phyloP scores from a whole-genome alignment of 2,888 invertebrate species.

The Idaea aversata region DNA sequence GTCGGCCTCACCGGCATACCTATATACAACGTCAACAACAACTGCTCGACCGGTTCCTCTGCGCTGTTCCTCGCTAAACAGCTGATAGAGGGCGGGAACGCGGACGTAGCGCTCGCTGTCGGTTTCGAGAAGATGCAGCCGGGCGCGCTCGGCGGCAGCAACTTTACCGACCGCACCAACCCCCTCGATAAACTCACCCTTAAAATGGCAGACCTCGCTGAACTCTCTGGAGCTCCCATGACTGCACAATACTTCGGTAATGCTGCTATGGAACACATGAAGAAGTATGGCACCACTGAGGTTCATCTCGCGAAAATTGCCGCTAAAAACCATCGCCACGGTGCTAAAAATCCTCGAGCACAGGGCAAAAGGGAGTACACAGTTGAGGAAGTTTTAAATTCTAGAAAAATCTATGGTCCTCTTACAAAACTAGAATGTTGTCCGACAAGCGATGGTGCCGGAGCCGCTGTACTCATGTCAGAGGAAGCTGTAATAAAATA shows the following conservation, averaged over 20 bases:
- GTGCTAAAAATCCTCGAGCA: constrained; percentile 97
- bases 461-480: constrained; percentile 94
- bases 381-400: constrained; percentile 92
- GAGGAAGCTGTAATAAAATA: constrained; percentile 94
- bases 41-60: constrained; percentile 97
- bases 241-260: constrained; percentile 98
- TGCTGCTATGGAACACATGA: constrained; percentile 97
- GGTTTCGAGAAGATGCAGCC: constrained; percentile 99
- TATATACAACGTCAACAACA: constrained; percentile 98
- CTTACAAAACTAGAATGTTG: constrained; percentile 98
- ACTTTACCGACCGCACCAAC: constrained; percentile 90
- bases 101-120: constrained; percentile 93
- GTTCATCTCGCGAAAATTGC: constrained; percentile 99
- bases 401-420: constrained; percentile 94
- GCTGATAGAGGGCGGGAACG: constrained; percentile 92
- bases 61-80: constrained; percentile 95
- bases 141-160: constrained; percentile 89
- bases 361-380: constrained; percentile 96
- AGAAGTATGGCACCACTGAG: constrained; percentile 95
- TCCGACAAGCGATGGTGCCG: constrained; percentile 99
- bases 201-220: constrained; percentile 90
- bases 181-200: constrained; percentile 94
- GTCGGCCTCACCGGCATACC: constrained; percentile 98
- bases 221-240: constrained; percentile 90
- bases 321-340: constrained; percentile 98